Conservation (phyloP, 2,888 invertebrate species). For the Crocallis elinguaria region DNA sequence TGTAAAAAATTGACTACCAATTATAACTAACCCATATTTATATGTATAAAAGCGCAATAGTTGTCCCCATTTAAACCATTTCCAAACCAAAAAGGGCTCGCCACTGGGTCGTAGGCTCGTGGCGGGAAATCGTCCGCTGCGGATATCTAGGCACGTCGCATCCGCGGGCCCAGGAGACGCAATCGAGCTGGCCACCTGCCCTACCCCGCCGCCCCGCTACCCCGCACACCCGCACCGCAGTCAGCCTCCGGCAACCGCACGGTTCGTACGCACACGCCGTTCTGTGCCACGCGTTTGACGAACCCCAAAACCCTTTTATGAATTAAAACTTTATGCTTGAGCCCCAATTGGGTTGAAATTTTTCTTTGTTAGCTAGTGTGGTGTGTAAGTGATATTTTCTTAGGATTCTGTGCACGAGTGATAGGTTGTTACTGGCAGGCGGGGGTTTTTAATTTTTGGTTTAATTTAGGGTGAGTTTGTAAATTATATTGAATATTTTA, state of each 20-base stretch:
- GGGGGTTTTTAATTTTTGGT: slow-evolving; percentile 30
- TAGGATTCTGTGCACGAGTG: slow-evolving; percentile 19
- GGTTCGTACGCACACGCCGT: slow-evolving; percentile 2
- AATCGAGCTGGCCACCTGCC: slow-evolving; percentile 49
- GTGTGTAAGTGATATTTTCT: slow-evolving; percentile 28
- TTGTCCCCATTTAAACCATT: background rate
- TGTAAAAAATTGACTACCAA: too few species aligned
- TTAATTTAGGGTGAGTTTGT: slow-evolving; percentile 36
- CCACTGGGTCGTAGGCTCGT: slow-evolving; percentile 2
- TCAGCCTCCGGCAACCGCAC: slow-evolving; percentile 16
- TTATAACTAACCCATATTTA: too few species aligned
- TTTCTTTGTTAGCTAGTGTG: slow-evolving; percentile 11
- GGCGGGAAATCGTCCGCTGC: slow-evolving; percentile 36
- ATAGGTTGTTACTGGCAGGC: slow-evolving; percentile 23
- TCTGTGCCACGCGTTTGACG: slow-evolving; percentile 4
- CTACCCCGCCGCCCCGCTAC: slow-evolving; percentile 46
- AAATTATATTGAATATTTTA: slow-evolving; percentile 3
- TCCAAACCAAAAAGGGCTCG: slow-evolving; percentile 5
- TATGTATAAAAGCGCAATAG: too few species aligned
- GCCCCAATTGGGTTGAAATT: background rate
- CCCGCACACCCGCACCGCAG: slow-evolving; percentile 9
- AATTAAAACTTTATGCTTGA: slow-evolving; percentile 26
- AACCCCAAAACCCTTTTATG: slow-evolving; percentile 23
- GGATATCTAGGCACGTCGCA: slow-evolving; percentile 53
- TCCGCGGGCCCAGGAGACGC: slow-evolving; percentile 56